Conservation (phyloP, 2,113 vertebrate genomes). For the Pedetes capensis region DNA sequence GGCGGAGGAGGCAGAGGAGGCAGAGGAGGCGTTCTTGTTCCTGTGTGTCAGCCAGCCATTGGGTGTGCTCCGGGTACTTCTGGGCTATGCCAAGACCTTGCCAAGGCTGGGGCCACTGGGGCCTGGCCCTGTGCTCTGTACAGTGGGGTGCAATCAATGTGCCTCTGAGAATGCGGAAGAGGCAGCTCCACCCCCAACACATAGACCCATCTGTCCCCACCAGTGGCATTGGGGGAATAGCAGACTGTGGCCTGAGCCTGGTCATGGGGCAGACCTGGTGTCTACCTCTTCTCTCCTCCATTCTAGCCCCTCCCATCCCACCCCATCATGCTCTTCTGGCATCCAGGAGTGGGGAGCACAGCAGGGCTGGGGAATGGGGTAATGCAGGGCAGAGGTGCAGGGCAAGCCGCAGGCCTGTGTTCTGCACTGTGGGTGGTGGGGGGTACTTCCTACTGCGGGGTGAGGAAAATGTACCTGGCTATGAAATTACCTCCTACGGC, state of each 20-base stretch:
- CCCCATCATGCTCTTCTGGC: rapidly evolving
- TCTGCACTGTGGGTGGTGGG: not conserved
- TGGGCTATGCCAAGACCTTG: not conserved
- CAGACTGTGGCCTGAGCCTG: too few species aligned
- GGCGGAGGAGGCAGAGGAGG: too few species aligned
- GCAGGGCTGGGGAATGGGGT: rapidly evolving
- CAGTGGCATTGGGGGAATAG: too few species aligned
- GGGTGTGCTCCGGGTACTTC: not conserved
- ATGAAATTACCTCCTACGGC: not conserved
- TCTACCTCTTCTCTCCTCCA: too few species aligned
- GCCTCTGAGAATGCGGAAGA: not conserved
- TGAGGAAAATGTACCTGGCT: not conserved
- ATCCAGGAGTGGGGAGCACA: rapidly evolving
- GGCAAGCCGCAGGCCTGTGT: rapidly evolving
- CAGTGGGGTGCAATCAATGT: not conserved
- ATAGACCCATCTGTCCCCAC: too few species aligned
- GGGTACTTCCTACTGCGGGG: not conserved
- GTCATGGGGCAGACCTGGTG: slow-evolving; percentile 32
- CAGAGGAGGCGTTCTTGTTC: rapidly evolving
- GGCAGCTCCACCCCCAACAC: rapidly evolving
- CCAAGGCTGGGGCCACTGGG: not conserved
- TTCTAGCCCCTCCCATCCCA: too few species aligned
- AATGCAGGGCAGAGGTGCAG: rapidly evolving
- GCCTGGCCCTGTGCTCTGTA: not conserved
- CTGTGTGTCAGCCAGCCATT: not conserved